Conservation (phyloP, 2,113 vertebrate species). For the Ardeotis arabs region DNA sequence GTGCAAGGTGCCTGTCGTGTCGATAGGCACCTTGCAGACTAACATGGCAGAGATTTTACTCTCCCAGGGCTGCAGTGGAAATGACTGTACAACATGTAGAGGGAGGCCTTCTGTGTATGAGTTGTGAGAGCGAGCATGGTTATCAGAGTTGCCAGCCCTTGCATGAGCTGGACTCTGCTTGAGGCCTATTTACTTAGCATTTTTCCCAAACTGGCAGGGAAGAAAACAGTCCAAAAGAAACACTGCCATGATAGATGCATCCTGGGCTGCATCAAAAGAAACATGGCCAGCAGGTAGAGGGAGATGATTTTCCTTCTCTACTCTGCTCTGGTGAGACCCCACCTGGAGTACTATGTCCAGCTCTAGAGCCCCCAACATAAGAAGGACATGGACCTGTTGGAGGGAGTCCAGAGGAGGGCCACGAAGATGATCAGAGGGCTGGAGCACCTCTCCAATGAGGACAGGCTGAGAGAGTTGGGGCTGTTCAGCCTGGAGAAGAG, state of each 20-base stretch:
- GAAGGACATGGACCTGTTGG: too few relatives aligned
- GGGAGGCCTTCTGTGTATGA: background rate
- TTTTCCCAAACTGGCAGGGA: background rate
- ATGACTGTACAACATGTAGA: background rate
- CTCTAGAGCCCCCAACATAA: too few relatives aligned
- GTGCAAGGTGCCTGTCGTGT: background rate
- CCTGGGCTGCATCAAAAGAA: too few relatives aligned
- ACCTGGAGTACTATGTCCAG: too few relatives aligned
- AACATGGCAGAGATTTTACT: accelerated
- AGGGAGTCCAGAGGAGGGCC: too few relatives aligned
- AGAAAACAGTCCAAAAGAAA: background rate
- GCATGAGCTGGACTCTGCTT: background rate
- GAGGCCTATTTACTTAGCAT: background rate
- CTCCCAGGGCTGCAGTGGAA: background rate
- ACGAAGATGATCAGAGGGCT: too few relatives aligned
- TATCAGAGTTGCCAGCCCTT: background rate
- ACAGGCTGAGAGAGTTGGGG: too few relatives aligned
- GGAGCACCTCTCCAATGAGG: too few relatives aligned
- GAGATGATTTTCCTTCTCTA: too few relatives aligned
- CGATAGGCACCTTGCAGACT: background rate
- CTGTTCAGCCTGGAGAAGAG: too few relatives aligned
- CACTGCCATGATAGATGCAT: background rate
- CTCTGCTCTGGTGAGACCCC: too few relatives aligned
- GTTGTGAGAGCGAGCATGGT: background rate
- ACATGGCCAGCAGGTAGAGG: too few relatives aligned